phyloP scores from a whole-genome alignment of 2,113 vertebrate species.

The Aegithalos caudatus region DNA sequence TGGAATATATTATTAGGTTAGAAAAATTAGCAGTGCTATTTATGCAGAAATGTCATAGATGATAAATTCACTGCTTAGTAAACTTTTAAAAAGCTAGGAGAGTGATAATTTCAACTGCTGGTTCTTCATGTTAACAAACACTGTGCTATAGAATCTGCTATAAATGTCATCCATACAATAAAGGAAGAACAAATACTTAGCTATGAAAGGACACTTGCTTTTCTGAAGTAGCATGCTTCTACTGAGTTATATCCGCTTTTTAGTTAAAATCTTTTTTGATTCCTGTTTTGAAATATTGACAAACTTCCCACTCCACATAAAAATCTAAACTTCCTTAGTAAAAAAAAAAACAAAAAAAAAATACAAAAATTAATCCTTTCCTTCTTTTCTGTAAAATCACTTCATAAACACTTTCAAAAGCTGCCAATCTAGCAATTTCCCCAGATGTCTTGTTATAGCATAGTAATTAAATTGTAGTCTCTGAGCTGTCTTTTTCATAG shows the following conservation, averaged over 20 bases:
- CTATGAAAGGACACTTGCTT: neutral
- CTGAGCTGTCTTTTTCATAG: slow-evolving; percentile 45
- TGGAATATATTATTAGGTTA: neutral
- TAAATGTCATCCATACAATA: neutral
- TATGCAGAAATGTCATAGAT: neutral
- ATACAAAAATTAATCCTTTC: neutral
- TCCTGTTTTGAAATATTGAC: neutral
- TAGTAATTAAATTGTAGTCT: slow-evolving; percentile 56
- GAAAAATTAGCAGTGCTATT: neutral
- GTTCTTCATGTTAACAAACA: neutral
- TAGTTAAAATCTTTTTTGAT: neutral
- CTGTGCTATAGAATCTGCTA: neutral
- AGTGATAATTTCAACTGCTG: neutral
- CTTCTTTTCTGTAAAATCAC: neutral
- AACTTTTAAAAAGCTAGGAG: neutral
- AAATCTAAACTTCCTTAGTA: neutral
- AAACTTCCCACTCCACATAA: neutral
- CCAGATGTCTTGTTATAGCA: slow-evolving; percentile 29
- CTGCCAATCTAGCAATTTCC: slow-evolving; percentile 21
- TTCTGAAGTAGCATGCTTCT: neutral
- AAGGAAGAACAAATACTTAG: neutral
- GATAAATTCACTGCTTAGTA: neutral
- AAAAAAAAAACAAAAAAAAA: neutral
- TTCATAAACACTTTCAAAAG: slow-evolving; percentile 8
- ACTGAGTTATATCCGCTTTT: neutral